These are phyloP conservation scores for Meloidogyne hapla DNA, from an alignment of 1,140 invertebrate genomes.

Conservation along the genomic window DNA sequence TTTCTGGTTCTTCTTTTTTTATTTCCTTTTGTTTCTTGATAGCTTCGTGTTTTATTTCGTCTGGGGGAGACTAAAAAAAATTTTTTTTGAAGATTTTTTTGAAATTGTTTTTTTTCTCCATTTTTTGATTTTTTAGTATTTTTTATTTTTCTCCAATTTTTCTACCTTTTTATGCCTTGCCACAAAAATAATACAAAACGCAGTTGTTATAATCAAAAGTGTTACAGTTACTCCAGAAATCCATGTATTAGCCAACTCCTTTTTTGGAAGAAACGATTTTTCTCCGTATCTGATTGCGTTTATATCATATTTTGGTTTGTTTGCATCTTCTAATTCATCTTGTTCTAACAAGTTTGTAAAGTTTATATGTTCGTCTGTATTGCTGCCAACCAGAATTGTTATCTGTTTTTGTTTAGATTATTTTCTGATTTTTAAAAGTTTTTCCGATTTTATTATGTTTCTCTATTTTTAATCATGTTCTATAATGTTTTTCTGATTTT, in stretches of 20 bases:
- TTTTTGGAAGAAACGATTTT: conserved; percentile 25
- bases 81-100: not conserved
- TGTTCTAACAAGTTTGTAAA: conserved; percentile 10
- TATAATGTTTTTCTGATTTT: not conserved
- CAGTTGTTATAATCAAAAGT: conserved; percentile 38
- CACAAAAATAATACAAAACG: conserved; percentile 44
- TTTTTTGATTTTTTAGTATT: not conserved
- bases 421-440: not conserved
- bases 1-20: conserved; percentile 11
- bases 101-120: not conserved
- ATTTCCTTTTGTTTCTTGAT: not conserved
- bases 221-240: conserved; percentile 41
- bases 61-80: not conserved
- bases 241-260: conserved; percentile 46
- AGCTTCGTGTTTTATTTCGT: not conserved
- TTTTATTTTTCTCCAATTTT: not conserved
- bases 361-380: conserved; percentile 23
- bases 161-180: conserved; percentile 45
- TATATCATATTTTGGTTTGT: conserved; percentile 49
- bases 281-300: conserved; percentile 48
- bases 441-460: not conserved
- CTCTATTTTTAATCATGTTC: not conserved
- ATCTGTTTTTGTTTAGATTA: conserved; percentile 9
- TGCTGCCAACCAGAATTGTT: conserved; percentile 19
- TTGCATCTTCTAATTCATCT: conserved; percentile 30